Percentiles rank a stretch among this genome's conserved stretches.
Conservation (phyloP, 1,140 invertebrate species). For the Sminthurides bifidus region DNA sequence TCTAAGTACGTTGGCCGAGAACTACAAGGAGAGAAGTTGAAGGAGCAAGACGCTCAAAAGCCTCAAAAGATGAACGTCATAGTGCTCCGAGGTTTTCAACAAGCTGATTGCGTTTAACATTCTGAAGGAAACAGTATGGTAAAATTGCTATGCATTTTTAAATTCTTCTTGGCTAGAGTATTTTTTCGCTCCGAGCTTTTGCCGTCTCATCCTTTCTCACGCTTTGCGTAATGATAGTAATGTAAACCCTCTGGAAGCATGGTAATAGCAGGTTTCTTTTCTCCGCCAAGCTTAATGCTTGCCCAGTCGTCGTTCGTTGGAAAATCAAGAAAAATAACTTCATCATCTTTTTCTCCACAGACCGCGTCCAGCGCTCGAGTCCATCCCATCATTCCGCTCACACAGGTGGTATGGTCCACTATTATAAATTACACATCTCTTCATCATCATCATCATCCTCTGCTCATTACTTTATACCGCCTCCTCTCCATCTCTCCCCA, state of each 20-base stretch:
- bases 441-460: background rate
- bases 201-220: constrained; percentile 26
- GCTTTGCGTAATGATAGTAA: constrained; percentile 26
- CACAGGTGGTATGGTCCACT: background rate
- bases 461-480: constrained; percentile 1
- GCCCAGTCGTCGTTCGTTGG: constrained; percentile 13
- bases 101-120: too few species aligned
- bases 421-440: background rate
- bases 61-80: too few species aligned
- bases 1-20: too few species aligned
- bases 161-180: constrained; percentile 6
- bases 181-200: background rate
- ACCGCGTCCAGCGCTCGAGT: background rate
- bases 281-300: too few species aligned
- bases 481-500: too few species aligned
- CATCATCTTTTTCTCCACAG: background rate
- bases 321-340: constrained; percentile 18
- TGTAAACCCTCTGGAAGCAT: constrained; percentile 21
- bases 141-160: too few species aligned
- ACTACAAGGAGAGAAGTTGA: too few species aligned
- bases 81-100: background rate
- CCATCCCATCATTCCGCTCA: background rate
- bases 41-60: too few species aligned
- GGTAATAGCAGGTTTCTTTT: constrained; percentile 25
- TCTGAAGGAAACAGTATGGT: background rate